These are phyloP conservation scores for Desoria tigrina DNA, from an alignment of 2,888 invertebrate species.

Conservation along the genomic window DNA sequence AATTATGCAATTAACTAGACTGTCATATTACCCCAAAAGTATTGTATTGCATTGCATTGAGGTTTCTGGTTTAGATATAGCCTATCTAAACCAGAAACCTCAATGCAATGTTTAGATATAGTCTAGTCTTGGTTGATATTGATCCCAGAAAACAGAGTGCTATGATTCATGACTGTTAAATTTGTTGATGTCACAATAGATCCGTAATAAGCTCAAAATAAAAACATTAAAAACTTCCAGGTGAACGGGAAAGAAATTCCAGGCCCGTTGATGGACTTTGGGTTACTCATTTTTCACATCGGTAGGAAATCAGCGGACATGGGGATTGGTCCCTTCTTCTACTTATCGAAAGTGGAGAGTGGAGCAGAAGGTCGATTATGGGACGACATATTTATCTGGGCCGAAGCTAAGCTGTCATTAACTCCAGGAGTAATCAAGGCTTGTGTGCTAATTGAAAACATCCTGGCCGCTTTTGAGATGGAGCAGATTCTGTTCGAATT, in stretches of 20 bases:
- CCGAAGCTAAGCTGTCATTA: slow-evolving; percentile 62
- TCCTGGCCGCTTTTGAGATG: slow-evolving; percentile 68
- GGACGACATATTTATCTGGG: slow-evolving; percentile 70
- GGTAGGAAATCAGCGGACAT: slow-evolving; percentile 61
- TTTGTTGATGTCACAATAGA: too few relatives aligned
- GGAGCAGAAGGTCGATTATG: slow-evolving; percentile 68
- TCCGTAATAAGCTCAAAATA: too few relatives aligned
- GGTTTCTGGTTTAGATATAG: background rate
- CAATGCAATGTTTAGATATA: too few relatives aligned
- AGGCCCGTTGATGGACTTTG: slow-evolving; percentile 71
- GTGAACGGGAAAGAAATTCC: slow-evolving; percentile 13
- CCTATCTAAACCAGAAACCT: too few relatives aligned
- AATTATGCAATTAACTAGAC: slow-evolving; percentile 2
- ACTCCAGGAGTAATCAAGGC: slow-evolving; percentile 68
- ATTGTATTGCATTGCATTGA: background rate
- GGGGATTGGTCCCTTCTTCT: slow-evolving; percentile 69
- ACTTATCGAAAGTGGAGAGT: slow-evolving; percentile 71
- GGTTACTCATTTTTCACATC: slow-evolving; percentile 68
- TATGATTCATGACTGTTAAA: too few relatives aligned
- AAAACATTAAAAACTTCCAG: background rate
- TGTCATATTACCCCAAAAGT: background rate
- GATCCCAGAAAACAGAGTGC: too few relatives aligned
- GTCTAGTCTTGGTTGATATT: too few relatives aligned
- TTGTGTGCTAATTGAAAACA: slow-evolving; percentile 71
- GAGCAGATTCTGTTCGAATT: slow-evolving; percentile 70